Evolutionary conservation across 2,113 vertebrate species (phyloP), one percentile per base, ranked within the genome.

Genomic region (Nipponia nippon): DNA sequence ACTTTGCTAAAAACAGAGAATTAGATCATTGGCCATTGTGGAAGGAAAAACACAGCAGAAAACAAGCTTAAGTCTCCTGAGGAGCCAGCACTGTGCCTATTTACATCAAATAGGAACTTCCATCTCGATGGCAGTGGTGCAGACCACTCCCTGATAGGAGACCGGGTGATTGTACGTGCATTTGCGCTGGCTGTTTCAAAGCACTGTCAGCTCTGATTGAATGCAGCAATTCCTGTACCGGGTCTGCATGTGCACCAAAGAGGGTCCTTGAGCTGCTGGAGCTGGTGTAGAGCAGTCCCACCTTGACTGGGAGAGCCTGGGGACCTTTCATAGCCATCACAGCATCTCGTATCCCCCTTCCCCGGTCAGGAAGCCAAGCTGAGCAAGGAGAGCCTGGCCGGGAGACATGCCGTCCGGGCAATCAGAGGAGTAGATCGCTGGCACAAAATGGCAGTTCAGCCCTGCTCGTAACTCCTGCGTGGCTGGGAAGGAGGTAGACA

Each of bases 1-100:
- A 91, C 96, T 50, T 69, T 50, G 55, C 89, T 93, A 91, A 93
- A 95, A 96, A 8, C 87, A 59, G 75, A 5, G 72, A 11, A 30
- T 96, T 95, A 94, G 38, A 4, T 94, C 96, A 95, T 11, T 80
- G 75, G 53, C 94, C 81, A 79, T 26, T 93, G 91, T 96, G 94
- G 89, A 79, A 96, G 73, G 72, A 61, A 89, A 92, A 82, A 30
- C 70, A 47, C 42, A 3, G 88, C 32, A 94, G 78, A 89, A 94
- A 96, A 40, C 87, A 85, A 90, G 76, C 55, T 21, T 4, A 29
- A 38, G 75, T 72, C 87, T 94, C 84, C 96, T 32, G 87, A 84
- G 93, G 63, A 92, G 89, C 55, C 82, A 83, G 72, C 20, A 1
- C 71, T 25, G 86, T 40, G 84, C 27, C 27, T 34, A 5, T 59